Conservation (phyloP, 2,888 invertebrate species). For the Anagyrus pseudococci region DNA sequence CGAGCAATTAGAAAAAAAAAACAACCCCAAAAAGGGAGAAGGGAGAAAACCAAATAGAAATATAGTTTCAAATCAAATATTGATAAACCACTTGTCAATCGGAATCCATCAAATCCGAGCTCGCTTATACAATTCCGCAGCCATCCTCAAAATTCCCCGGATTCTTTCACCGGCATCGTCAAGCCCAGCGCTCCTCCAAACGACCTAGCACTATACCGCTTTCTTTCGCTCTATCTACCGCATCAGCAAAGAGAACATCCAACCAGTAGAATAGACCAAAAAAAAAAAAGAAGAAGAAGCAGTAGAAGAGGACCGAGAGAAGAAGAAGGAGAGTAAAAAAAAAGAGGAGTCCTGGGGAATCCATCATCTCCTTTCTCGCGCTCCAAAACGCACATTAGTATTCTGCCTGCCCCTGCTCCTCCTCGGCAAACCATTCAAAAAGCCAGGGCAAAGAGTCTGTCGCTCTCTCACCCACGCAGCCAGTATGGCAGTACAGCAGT, state of each 20-base stretch:
- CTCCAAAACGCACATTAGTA: constrained; percentile 26
- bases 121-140: background rate
- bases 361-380: constrained; percentile 16
- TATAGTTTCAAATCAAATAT: no score
- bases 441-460: background rate
- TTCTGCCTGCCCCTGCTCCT: background rate
- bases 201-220: no score
- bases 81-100: no score
- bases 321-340: background rate
- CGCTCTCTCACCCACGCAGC: background rate
- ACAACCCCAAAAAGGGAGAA: no score
- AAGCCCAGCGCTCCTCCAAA: background rate
- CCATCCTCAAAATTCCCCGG: background rate
- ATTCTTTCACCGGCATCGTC: background rate
- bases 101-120: no score
- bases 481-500: no score
- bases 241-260: no score
- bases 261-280: background rate
- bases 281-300: constrained; percentile 1
- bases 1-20: no score
- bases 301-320: background rate
- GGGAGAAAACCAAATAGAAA: no score
- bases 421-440: constrained; percentile 7
- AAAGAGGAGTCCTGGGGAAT: background rate
- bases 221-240: no score